These are phyloP conservation scores for Littorina saxatilis DNA, from an alignment of 1,140 invertebrate genomes.

Conservation along the genomic window DNA sequence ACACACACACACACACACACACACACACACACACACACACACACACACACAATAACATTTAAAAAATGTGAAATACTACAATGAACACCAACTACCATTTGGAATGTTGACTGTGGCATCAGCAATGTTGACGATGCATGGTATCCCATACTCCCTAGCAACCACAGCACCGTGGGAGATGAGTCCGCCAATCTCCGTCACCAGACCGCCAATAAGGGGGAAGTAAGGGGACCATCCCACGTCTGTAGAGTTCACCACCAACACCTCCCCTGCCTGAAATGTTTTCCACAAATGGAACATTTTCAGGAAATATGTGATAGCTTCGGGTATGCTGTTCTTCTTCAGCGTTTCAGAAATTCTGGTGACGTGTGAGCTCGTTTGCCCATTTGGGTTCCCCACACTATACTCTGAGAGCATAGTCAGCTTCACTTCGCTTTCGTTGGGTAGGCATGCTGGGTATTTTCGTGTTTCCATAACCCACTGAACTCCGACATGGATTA, in stretches of 20 bases:
- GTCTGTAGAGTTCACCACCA: constrained; percentile 88
- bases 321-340: too few species aligned
- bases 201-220: constrained; percentile 86
- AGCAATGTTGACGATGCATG: constrained; percentile 86
- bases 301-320: too few species aligned
- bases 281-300: too few species aligned
- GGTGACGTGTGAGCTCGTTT: too few species aligned
- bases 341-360: too few species aligned
- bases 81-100: constrained; percentile 78
- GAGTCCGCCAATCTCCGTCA: constrained; percentile 90
- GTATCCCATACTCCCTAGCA: constrained; percentile 90
- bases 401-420: too few species aligned
- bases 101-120: constrained; percentile 83
- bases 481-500: too few species aligned
- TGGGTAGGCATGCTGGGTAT: too few species aligned
- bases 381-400: too few species aligned
- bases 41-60: not conserved
- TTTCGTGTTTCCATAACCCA: too few species aligned
- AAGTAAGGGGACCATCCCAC: constrained; percentile 93
- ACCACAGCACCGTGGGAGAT: constrained; percentile 92
- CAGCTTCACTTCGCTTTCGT: too few species aligned
- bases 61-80: not conserved
- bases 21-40: not conserved
- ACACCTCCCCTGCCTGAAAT: constrained; percentile 83
- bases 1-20: not conserved